A percentile compares a stretch with the other conserved stretches of the same genome.
Evolutionary conservation across 1,140 invertebrate genomes (phyloP).

Genomic region (Apis cerana): DNA sequence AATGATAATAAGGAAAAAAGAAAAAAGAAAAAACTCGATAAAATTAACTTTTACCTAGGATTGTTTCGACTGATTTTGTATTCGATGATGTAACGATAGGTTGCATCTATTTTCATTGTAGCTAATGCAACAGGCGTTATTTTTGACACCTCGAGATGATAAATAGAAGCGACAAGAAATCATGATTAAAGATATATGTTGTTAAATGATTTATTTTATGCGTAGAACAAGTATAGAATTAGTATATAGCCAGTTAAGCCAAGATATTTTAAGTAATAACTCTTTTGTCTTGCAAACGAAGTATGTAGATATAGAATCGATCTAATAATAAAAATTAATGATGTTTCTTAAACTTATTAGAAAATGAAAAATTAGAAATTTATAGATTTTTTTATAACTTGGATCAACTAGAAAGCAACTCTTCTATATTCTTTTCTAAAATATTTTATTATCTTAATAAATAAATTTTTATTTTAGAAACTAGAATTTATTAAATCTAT

Average conservation of each 20-base stretch:
- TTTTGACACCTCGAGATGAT: constrained; percentile 25
- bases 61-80: constrained; percentile 11
- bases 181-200: constrained; percentile 24
- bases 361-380: too few relatives aligned
- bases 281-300: background rate
- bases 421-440: too few relatives aligned
- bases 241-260: background rate
- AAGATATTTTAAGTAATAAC: background rate
- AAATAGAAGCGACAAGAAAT: constrained; percentile 42
- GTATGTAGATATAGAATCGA: background rate
- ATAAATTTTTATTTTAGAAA: background rate
- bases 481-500: background rate
- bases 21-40: background rate
- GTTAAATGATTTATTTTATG: constrained; percentile 8
- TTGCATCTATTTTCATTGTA: constrained; percentile 49
- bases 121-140: constrained; percentile 42
- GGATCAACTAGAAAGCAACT: background rate
- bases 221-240: background rate
- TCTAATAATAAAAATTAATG: constrained; percentile 1
- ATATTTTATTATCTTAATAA: too few relatives aligned
- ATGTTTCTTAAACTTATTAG: background rate
- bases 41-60: constrained; percentile 25
- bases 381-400: too few relatives aligned
- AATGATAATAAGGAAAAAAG: background rate
- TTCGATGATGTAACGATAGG: constrained; percentile 46